Conservation (phyloP, 2,797 vertebrate genomes). For the Agapornis canus region DNA sequence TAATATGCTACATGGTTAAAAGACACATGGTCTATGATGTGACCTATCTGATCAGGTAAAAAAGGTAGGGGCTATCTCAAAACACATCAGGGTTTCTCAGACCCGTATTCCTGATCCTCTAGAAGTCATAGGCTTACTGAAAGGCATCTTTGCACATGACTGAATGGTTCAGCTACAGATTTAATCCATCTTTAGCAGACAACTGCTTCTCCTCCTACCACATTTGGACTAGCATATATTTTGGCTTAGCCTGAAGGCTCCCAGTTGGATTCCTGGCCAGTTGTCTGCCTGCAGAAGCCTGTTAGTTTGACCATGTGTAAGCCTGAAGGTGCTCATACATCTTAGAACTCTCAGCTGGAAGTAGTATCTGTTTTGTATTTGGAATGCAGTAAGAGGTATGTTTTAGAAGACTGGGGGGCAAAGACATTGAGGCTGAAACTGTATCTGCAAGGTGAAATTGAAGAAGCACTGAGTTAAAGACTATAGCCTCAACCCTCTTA, state of each 20-base stretch:
- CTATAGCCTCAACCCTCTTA: background rate
- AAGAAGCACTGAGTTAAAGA: background rate
- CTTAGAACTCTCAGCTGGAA: background rate
- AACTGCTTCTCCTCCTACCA: background rate
- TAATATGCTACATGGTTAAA: background rate
- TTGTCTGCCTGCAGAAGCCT: background rate
- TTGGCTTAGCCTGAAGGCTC: background rate
- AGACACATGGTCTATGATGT: background rate
- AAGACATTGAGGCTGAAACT: background rate
- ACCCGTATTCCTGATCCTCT: background rate
- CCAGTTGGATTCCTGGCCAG: background rate
- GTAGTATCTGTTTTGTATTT: background rate
- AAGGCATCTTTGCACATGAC: background rate
- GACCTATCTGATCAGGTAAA: background rate
- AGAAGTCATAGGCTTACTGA: background rate
- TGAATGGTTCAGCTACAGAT: background rate
- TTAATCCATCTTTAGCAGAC: background rate
- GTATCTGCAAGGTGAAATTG: background rate
- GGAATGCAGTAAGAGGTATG: background rate
- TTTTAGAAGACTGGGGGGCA: background rate
- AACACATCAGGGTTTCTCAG: background rate
- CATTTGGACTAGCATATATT: background rate
- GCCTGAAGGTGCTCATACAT: background rate
- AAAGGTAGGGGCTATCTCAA: background rate
- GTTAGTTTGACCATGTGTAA: background rate